These are phyloP conservation scores for Limnephilus lunatus DNA, from an alignment of 2,888 invertebrate genomes.

Conservation along the genomic window DNA sequence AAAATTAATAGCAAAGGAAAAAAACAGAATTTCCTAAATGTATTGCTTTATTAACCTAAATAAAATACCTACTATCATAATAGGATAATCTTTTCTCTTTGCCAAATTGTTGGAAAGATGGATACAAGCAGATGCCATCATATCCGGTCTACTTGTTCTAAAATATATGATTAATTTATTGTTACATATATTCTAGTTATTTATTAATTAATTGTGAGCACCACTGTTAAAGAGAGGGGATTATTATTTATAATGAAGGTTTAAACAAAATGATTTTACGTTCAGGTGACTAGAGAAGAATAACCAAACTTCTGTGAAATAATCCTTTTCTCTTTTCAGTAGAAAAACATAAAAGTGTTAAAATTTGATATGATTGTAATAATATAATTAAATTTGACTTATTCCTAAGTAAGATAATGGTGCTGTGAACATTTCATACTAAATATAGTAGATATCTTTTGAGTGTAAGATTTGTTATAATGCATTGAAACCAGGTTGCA, in stretches of 20 bases:
- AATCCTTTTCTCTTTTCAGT: neutral
- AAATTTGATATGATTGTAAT: constrained; percentile 25
- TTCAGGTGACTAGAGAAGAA: neutral
- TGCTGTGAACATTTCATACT: constrained; percentile 48
- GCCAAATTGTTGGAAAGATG: neutral
- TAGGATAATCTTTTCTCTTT: neutral
- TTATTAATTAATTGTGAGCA: constrained; percentile 2
- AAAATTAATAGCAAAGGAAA: neutral
- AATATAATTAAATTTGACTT: constrained; percentile 17
- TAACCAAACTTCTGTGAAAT: neutral
- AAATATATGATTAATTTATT: constrained; percentile 20
- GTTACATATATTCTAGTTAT: constrained; percentile 7
- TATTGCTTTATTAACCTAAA: constrained; percentile 11
- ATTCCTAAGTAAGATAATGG: constrained; percentile 47
- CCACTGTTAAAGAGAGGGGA: constrained; percentile 16
- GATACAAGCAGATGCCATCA: neutral
- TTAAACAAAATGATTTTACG: neutral
- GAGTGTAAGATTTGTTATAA: constrained; percentile 35
- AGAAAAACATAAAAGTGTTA: neutral
- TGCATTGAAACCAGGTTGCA: constrained; percentile 37
- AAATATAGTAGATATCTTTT: constrained; percentile 25
- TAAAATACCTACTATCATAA: neutral
- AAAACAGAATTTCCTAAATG: constrained; percentile 4
- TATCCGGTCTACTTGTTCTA: neutral
- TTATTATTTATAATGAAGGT: neutral